phyloP scores from a whole-genome alignment of 2,113 vertebrate species.

The Falco punctatus region DNA sequence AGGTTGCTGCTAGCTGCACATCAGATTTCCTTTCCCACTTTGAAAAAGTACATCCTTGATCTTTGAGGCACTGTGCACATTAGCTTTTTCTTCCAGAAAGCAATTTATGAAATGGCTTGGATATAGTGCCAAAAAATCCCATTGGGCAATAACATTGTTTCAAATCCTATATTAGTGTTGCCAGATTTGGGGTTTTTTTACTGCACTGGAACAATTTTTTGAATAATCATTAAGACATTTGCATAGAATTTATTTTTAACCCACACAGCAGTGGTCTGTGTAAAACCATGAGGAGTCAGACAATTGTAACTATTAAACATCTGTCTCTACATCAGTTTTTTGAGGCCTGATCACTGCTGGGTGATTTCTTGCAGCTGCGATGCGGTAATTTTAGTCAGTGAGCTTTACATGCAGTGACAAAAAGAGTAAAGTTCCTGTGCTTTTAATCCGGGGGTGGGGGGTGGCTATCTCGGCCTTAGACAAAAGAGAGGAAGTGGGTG shows the following conservation, averaged over 20 bases:
- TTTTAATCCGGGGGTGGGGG: not conserved
- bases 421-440: not conserved
- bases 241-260: slow-evolving; percentile 5
- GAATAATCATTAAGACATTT: slow-evolving; percentile 3
- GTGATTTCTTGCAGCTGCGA: not conserved
- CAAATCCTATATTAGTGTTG: not conserved
- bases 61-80: not conserved
- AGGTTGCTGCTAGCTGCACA: not conserved
- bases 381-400: not conserved
- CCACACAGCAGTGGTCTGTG: not conserved
- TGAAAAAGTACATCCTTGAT: not conserved
- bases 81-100: slow-evolving; percentile 5
- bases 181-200: not conserved
- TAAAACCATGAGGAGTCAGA: not conserved
- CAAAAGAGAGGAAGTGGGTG: not conserved
- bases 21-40: not conserved
- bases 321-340: not conserved
- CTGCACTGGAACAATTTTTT: not conserved
- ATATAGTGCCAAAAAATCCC: slow-evolving; percentile 7
- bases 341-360: not conserved
- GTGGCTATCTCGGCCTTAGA: not conserved
- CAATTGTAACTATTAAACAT: not conserved
- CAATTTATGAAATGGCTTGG: slow-evolving; percentile 12
- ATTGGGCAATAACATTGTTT: slow-evolving; percentile 36
- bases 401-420: not conserved